Base-by-base conservation (phyloP, 2,113 vertebrate genomes). In the Prunella fulvescens region DNA sequence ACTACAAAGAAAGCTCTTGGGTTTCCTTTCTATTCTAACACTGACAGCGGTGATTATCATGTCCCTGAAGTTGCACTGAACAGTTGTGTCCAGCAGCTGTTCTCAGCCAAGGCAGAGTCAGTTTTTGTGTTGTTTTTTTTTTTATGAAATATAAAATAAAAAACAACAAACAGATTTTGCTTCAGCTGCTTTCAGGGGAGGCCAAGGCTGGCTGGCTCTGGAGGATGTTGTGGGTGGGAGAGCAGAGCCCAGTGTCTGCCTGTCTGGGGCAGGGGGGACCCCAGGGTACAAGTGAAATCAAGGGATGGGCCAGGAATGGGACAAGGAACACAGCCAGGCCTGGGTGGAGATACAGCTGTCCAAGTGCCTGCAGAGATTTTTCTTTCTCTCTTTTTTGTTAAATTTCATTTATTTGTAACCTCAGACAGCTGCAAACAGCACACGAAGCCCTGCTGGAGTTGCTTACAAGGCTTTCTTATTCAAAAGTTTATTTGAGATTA, bases 111-210 rank as follows among this genome's bases (percentile, higher is more conserved):
- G 92, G 47, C 3, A 44, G 88, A 11, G 2, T 61, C 25, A 10
- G 40, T 45, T 89, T 92, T 62, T 56, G 80, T 83, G 72, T 12
- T 44, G 73, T 31, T 80, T 50, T n/a, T 82, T 66, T 44, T 97
- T 96, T 95, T 92, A 97, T 95, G 85, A 93, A 88, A 82, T 83
- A 88, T 16, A 53, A 57, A 95, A 96, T 71, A 86, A 91, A 78
- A 70, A 77, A 37, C 42, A 61, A 45, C 9, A 70, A 66, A 39
- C 0, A 0, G 12, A 8, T 60, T 81, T 62, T 70, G 42, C 51
- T 78, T 90, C 35, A 31, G 47, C 54, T 90, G 42, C 33, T 57
- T 54, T 44, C 16, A 28, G 17, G 28, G 70, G 40, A 44, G 50
- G 72, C 29, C 18, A 17, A 25, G 61, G 12, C 28, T 4, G 24